phyloP scores from a whole-genome alignment of 2,113 vertebrate genomes.

The Scomber japonicus region DNA sequence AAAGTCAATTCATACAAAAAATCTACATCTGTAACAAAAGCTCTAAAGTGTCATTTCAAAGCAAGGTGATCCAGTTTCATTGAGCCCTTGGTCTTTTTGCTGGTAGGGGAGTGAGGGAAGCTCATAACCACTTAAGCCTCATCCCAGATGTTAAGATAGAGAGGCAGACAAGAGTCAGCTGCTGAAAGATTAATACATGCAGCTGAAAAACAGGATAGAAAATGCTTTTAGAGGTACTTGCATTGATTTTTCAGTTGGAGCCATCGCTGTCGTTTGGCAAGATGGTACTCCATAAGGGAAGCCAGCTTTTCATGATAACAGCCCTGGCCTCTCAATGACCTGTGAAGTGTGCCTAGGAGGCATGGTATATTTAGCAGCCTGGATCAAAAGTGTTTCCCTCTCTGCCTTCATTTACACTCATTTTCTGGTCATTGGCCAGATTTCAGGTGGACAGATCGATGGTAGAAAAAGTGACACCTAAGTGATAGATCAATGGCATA shows the following conservation, averaged over 20 bases:
- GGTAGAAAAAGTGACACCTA: constrained; percentile 55
- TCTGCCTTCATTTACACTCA: constrained; percentile 37
- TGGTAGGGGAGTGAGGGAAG: background rate
- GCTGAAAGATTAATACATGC: constrained; percentile 78
- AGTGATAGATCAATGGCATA: constrained; percentile 66
- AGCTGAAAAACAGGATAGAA: constrained; percentile 62
- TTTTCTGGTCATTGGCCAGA: constrained; percentile 30
- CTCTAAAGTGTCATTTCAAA: background rate
- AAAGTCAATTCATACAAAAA: constrained; percentile 7
- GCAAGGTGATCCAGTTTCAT: constrained; percentile 3
- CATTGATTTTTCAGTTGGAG: constrained; percentile 75
- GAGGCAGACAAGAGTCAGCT: constrained; percentile 59
- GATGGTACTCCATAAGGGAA: constrained; percentile 55
- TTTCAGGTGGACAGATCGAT: constrained; percentile 60
- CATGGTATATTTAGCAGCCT: constrained; percentile 43
- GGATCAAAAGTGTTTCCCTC: constrained; percentile 37
- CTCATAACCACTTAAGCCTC: constrained; percentile 57
- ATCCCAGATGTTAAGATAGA: constrained; percentile 67
- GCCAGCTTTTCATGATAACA: constrained; percentile 61
- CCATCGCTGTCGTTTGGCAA: constrained; percentile 58
- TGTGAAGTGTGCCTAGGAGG: constrained; percentile 51
- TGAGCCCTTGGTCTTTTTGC: background rate
- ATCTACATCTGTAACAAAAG: constrained; percentile 5
- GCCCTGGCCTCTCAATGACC: constrained; percentile 60
- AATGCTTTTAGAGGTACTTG: constrained; percentile 71